Conservation (phyloP, 2,113 vertebrate species). For the Eptesicus fuscus region DNA sequence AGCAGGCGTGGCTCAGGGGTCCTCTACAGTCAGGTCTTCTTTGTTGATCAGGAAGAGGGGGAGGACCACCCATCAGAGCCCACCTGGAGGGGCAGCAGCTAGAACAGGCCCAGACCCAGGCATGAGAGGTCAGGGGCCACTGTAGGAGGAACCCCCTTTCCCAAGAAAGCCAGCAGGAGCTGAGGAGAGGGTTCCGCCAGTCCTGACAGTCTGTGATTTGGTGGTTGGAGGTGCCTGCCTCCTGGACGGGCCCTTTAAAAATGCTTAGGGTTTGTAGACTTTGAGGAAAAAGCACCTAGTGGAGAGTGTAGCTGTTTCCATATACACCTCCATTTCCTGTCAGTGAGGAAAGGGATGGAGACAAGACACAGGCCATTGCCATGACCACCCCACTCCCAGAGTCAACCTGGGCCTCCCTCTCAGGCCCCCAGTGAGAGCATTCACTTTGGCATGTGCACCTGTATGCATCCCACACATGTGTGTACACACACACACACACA, state of each 20-base stretch:
- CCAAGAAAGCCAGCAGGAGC: background rate
- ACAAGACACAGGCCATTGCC: background rate
- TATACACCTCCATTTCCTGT: background rate
- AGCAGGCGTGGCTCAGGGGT: conserved; percentile 54
- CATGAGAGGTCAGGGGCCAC: background rate
- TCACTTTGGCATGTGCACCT: conserved; percentile 26
- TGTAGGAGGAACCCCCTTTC: background rate
- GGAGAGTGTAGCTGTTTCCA: conserved; percentile 41
- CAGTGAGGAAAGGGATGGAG: background rate
- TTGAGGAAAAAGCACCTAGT: conserved; percentile 57
- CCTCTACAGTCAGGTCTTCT: conserved; percentile 12
- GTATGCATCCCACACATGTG: background rate
- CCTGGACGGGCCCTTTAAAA: background rate
- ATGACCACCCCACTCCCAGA: background rate
- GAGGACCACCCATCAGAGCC: background rate
- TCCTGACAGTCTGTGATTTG: conserved; percentile 1
- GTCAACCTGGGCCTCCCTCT: conserved; percentile 12
- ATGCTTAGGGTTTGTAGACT: conserved; percentile 30
- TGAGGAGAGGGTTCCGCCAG: background rate
- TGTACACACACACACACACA: no score
- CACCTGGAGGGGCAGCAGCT: background rate
- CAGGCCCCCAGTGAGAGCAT: background rate
- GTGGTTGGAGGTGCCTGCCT: background rate
- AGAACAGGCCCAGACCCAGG: background rate
- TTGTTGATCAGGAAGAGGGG: background rate